Percentiles rank a stretch among this genome's conserved stretches.
phyloP scores from a whole-genome alignment of 2,888 invertebrate genomes.

The Bembecia ichneumoniformis region DNA sequence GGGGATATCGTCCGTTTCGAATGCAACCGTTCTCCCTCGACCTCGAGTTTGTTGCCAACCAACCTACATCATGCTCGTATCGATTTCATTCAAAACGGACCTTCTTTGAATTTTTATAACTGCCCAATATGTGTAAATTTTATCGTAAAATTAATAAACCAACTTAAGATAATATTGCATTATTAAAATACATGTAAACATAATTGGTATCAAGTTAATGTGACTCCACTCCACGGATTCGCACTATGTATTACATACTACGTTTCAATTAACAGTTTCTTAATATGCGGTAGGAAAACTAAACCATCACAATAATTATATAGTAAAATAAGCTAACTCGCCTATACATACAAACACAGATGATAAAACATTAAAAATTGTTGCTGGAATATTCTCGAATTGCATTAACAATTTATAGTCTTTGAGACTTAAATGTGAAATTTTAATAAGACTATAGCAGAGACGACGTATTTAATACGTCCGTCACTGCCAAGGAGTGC shows the following conservation, averaged over 20 bases:
- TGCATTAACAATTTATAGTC: slow-evolving; percentile 49
- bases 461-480: slow-evolving; percentile 55
- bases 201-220: slow-evolving; percentile 27
- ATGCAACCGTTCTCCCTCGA: not conserved
- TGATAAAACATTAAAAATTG: slow-evolving; percentile 49
- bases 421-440: slow-evolving; percentile 35
- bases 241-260: slow-evolving; percentile 24
- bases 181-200: slow-evolving; percentile 18
- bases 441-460: slow-evolving; percentile 9
- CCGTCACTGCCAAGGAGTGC: slow-evolving; percentile 28
- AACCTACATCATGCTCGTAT: no score
- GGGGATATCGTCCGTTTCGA: slow-evolving; percentile 20
- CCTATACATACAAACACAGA: slow-evolving; percentile 65
- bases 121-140: slow-evolving; percentile 53
- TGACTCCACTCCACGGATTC: slow-evolving; percentile 44
- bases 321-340: slow-evolving; percentile 65
- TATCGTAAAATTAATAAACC: slow-evolving; percentile 40
- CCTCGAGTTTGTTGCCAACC: no score
- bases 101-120: slow-evolving; percentile 49
- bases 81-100: slow-evolving; percentile 23
- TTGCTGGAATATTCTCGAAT: slow-evolving; percentile 34
- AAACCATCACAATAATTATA: slow-evolving; percentile 67
- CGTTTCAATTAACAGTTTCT: slow-evolving; percentile 47
- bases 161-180: slow-evolving; percentile 53
- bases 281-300: slow-evolving; percentile 67